A percentile compares a stretch with the other conserved stretches of the same genome.
phyloP scores from a whole-genome alignment of 2,888 invertebrate genomes.

The Platerodrilus igneus region DNA sequence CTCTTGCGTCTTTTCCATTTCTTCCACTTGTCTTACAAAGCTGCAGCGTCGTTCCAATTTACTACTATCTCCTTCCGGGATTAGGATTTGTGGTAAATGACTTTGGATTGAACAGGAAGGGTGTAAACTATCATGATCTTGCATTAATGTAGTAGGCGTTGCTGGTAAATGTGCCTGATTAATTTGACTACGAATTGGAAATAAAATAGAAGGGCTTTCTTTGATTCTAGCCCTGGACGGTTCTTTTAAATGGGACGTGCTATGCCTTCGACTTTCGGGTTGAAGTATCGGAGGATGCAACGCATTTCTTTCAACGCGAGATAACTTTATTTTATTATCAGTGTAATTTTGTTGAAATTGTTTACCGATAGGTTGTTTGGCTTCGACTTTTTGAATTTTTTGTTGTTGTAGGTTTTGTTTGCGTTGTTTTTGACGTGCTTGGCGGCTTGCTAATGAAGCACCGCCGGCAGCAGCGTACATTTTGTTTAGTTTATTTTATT shows the following conservation, averaged over 20 bases:
- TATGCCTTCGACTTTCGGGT: constrained; percentile 42
- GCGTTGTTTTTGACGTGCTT: constrained; percentile 60
- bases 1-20: constrained; percentile 42
- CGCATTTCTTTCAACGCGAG: constrained; percentile 49
- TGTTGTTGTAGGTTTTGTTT: constrained; percentile 46
- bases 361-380: constrained; percentile 45
- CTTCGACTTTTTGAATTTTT: constrained; percentile 50
- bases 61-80: constrained; percentile 46
- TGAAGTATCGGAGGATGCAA: constrained; percentile 39
- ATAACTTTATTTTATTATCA: constrained; percentile 52
- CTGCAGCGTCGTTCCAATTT: constrained; percentile 48
- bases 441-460: constrained; percentile 79
- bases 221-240: constrained; percentile 39
- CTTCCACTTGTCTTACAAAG: constrained; percentile 51
- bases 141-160: constrained; percentile 38
- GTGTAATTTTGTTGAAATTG: constrained; percentile 57
- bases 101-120: constrained; percentile 46
- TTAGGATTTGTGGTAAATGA: constrained; percentile 53
- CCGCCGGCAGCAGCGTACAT: constrained; percentile 91
- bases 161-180: constrained; percentile 45
- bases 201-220: constrained; percentile 51
- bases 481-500: constrained; percentile 9
- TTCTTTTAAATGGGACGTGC: constrained; percentile 39
- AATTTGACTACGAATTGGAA: constrained; percentile 40
- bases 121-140: constrained; percentile 28